phyloP scores from a whole-genome alignment of 2,888 invertebrate genomes.

The Eustalomyia histrio region DNA sequence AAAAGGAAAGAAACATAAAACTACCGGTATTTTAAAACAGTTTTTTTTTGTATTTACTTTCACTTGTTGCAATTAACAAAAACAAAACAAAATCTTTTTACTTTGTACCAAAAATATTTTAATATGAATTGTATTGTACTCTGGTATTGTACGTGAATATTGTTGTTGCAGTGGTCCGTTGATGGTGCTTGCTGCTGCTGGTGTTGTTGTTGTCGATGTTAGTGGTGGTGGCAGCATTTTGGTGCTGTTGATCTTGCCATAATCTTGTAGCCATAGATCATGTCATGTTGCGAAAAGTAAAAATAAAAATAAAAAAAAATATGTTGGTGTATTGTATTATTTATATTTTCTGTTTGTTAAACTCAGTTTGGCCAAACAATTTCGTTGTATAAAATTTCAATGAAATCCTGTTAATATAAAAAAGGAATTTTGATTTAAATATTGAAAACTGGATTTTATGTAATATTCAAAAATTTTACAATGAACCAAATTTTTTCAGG shows the following conservation, averaged over 20 bases:
- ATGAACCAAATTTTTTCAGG: too few species aligned
- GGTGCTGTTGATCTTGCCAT: slow-evolving; percentile 50
- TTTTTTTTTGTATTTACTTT: slow-evolving; percentile 53
- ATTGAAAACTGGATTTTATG: slow-evolving; percentile 31
- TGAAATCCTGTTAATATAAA: slow-evolving; percentile 21
- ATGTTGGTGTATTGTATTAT: slow-evolving; percentile 38
- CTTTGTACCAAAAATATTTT: slow-evolving; percentile 22
- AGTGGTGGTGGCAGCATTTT: slow-evolving; percentile 7
- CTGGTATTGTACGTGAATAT: slow-evolving; percentile 14
- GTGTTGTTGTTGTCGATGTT: too few species aligned
- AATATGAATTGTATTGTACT: slow-evolving; percentile 29
- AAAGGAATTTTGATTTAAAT: slow-evolving; percentile 3
- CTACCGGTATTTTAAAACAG: slow-evolving; percentile 55
- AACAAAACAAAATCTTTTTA: slow-evolving; percentile 46
- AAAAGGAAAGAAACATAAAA: slow-evolving; percentile 24
- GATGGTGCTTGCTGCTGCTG: slow-evolving; percentile 13
- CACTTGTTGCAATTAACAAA: slow-evolving; percentile 64
- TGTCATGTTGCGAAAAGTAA: slow-evolving; percentile 48
- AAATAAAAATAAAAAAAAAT: slow-evolving; percentile 13
- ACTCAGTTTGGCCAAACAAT: slow-evolving; percentile 30
- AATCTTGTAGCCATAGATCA: slow-evolving; percentile 56
- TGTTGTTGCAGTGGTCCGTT: slow-evolving; percentile 32
- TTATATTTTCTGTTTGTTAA: slow-evolving; percentile 23
- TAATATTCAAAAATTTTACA: not conserved
- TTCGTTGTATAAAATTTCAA: slow-evolving; percentile 46